These are phyloP conservation scores for Salticus scenicus DNA, from an alignment of 2,888 invertebrate genomes.

Conservation along the genomic window DNA sequence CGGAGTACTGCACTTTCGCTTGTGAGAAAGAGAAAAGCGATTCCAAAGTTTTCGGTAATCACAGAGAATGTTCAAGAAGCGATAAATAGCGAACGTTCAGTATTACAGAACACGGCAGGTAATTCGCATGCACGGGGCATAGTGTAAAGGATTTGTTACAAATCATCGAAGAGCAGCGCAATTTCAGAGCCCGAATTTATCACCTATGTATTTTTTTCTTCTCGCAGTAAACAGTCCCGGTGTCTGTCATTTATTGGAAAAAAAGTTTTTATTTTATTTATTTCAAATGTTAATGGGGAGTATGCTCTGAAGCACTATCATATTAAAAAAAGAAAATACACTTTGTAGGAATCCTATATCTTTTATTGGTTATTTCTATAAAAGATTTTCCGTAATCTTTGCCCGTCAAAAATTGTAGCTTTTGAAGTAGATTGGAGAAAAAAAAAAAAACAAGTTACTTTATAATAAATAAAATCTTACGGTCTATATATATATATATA, in stretches of 20 bases:
- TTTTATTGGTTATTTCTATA: too few species aligned
- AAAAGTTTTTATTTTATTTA: conserved; percentile 36
- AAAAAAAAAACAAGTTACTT: too few species aligned
- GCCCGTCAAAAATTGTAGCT: background rate
- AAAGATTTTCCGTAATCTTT: too few species aligned
- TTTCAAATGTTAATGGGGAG: conserved; percentile 5
- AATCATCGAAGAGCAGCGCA: conserved; percentile 62
- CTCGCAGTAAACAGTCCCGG: conserved; percentile 26
- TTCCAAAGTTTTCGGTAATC: conserved; percentile 66
- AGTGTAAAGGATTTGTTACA: conserved; percentile 69
- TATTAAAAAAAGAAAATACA: background rate
- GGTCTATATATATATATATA: too few species aligned
- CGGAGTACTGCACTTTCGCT: background rate
- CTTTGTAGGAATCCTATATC: too few species aligned
- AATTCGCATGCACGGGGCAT: conserved; percentile 68
- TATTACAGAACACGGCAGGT: conserved; percentile 69
- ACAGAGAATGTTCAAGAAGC: conserved; percentile 59
- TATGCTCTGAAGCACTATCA: background rate
- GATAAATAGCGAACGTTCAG: conserved; percentile 69
- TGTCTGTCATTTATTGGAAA: conserved; percentile 66
- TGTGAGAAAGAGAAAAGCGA: conserved; percentile 34
- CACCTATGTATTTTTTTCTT: conserved; percentile 31
- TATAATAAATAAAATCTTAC: too few species aligned
- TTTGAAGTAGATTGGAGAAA: background rate
- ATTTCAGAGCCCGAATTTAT: conserved; percentile 63